phyloP scores from a whole-genome alignment of 2,797 vertebrate species.

The Morelia viridis region DNA sequence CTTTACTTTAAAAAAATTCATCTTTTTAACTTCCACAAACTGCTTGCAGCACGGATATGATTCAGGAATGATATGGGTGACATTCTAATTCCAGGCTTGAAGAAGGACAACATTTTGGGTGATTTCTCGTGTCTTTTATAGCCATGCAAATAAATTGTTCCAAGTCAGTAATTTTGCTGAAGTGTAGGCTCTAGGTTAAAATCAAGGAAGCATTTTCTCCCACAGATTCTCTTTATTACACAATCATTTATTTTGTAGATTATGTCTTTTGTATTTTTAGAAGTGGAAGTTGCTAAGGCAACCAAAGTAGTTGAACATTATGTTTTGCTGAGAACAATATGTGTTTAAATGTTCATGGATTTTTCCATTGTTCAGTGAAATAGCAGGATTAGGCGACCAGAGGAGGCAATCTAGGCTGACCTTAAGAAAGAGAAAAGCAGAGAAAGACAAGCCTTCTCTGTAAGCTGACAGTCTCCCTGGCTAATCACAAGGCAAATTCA shows the following conservation, averaged over 20 bases:
- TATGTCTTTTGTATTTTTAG: constrained; percentile 78
- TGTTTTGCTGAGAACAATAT: constrained; percentile 77
- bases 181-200: constrained; percentile 39
- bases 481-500: constrained; percentile 24
- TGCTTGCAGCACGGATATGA: neutral
- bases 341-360: constrained; percentile 76
- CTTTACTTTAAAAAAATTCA: constrained; percentile 11
- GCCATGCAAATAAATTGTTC: constrained; percentile 39
- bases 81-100: neutral
- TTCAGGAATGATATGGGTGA: neutral
- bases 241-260: constrained; percentile 69
- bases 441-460: neutral
- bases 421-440: constrained; percentile 32
- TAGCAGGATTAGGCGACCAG: constrained; percentile 66
- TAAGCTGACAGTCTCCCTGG: constrained; percentile 38
- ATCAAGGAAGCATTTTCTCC: constrained; percentile 51
- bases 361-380: constrained; percentile 73
- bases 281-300: constrained; percentile 74
- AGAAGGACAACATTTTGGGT: neutral
- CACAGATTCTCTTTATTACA: constrained; percentile 55
- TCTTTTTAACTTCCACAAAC: neutral
- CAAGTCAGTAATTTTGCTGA: neutral
- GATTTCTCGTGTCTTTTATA: neutral
- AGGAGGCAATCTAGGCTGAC: constrained; percentile 60
- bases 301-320: constrained; percentile 78